These are phyloP conservation scores for Mechanitis mazaeus DNA, from an alignment of 2,888 invertebrate species.

Conservation along the genomic window DNA sequence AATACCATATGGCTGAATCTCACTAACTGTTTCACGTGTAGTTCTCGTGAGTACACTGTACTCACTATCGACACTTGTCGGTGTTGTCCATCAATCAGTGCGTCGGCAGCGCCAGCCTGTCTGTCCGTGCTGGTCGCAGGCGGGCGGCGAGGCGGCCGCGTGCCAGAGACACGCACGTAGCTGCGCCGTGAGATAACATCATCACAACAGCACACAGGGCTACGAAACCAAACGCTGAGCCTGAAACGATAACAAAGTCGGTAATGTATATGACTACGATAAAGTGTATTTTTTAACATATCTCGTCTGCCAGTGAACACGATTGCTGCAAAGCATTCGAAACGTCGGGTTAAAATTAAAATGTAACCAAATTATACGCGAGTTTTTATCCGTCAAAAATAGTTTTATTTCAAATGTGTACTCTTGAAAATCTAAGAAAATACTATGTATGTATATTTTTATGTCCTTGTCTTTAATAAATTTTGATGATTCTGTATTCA, in stretches of 20 bases:
- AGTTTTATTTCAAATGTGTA: too few species aligned
- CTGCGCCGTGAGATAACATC: slow-evolving; percentile 58
- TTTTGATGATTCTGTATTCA: too few species aligned
- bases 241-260: slow-evolving; percentile 36
- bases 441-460: too few species aligned
- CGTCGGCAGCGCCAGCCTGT: slow-evolving; percentile 53
- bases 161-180: slow-evolving; percentile 43
- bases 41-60: neutral
- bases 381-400: too few species aligned
- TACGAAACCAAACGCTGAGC: slow-evolving; percentile 63
- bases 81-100: slow-evolving; percentile 46
- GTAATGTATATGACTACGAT: too few species aligned
- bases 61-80: slow-evolving; percentile 12
- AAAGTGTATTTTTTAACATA: too few species aligned
- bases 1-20: slow-evolving; percentile 1
- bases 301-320: too few species aligned
- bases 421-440: too few species aligned
- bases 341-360: too few species aligned
- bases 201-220: slow-evolving; percentile 63
- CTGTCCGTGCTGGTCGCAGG: slow-evolving; percentile 37
- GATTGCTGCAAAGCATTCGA: too few species aligned
- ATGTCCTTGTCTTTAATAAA: too few species aligned
- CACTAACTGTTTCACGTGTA: neutral
- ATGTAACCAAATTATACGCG: too few species aligned
- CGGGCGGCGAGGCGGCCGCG: slow-evolving; percentile 47